Percentiles rank a stretch among this genome's conserved stretches.
Evolutionary conservation across 2,888 invertebrate species (phyloP).

Genomic region (Phytoseiulus persimilis): DNA sequence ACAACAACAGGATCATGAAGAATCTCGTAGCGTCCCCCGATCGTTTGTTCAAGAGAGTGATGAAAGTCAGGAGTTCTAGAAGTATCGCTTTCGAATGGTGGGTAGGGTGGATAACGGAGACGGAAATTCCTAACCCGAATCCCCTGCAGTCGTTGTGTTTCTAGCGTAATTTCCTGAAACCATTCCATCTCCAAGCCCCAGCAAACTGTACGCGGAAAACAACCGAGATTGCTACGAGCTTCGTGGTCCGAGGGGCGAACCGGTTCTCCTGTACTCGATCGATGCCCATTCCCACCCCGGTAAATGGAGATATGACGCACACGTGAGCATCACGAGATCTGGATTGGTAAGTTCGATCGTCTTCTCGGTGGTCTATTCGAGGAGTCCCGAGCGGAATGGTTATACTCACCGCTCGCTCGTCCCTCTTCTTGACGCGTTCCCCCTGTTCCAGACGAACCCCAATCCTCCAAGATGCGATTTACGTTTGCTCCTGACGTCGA

Average conservation of each 20-base stretch:
- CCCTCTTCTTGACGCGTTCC: background rate
- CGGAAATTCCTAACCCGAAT: no score
- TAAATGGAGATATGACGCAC: background rate
- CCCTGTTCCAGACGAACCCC: background rate
- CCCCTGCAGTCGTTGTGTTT: no score
- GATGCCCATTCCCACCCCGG: background rate
- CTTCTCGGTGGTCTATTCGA: no score
- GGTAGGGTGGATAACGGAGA: background rate
- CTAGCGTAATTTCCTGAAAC: background rate
- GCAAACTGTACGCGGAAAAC: slow-evolving; percentile 9
- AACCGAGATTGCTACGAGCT: background rate
- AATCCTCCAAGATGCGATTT: background rate
- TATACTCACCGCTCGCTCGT: no score
- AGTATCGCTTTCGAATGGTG: background rate
- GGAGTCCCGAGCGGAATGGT: no score
- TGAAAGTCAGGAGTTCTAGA: background rate
- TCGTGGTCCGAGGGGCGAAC: background rate
- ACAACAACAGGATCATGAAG: slow-evolving; percentile 11
- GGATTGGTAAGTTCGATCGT: slow-evolving; percentile 14
- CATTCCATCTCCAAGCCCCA: background rate
- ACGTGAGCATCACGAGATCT: background rate
- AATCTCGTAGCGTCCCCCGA: slow-evolving; percentile 22
- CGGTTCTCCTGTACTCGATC: background rate
- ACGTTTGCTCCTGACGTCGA: background rate
- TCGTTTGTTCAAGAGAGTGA: background rate